Conservation (phyloP, 2,113 vertebrate genomes). For the Eolophus roseicapilla region DNA sequence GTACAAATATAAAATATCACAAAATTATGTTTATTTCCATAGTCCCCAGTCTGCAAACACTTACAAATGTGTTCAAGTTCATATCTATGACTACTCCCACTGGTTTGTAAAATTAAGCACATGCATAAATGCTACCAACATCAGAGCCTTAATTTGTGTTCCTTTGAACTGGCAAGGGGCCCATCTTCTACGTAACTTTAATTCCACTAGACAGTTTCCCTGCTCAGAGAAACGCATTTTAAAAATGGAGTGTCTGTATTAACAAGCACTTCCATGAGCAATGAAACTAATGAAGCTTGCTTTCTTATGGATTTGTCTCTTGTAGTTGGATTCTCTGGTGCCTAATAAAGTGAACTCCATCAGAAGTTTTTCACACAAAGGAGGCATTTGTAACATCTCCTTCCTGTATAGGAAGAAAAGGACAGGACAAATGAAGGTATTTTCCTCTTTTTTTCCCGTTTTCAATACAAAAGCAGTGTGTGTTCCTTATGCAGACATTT, state of each 20-base stretch:
- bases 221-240: slow-evolving; percentile 37
- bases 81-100: not conserved
- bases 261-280: slow-evolving; percentile 59
- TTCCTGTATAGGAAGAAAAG: not conserved
- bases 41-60: not conserved
- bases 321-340: slow-evolving; percentile 38
- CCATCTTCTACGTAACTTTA: slow-evolving; percentile 30
- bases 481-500: not conserved
- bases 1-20: not conserved
- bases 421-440: slow-evolving; percentile 19
- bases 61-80: not conserved
- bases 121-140: slow-evolving; percentile 31
- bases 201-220: slow-evolving; percentile 45
- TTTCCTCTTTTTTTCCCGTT: not conserved
- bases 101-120: slow-evolving; percentile 37
- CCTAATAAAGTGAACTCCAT: slow-evolving; percentile 47
- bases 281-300: slow-evolving; percentile 68
- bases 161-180: slow-evolving; percentile 57
- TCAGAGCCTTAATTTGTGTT: slow-evolving; percentile 56
- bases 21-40: not conserved
- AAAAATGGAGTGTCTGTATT: slow-evolving; percentile 63
- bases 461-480: not conserved
- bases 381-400: not conserved
- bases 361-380: slow-evolving; percentile 12
- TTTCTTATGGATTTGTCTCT: slow-evolving; percentile 14